Evolutionary conservation across 2,113 vertebrate genomes (phyloP).

Genomic region (Phaethornis superciliosus): DNA sequence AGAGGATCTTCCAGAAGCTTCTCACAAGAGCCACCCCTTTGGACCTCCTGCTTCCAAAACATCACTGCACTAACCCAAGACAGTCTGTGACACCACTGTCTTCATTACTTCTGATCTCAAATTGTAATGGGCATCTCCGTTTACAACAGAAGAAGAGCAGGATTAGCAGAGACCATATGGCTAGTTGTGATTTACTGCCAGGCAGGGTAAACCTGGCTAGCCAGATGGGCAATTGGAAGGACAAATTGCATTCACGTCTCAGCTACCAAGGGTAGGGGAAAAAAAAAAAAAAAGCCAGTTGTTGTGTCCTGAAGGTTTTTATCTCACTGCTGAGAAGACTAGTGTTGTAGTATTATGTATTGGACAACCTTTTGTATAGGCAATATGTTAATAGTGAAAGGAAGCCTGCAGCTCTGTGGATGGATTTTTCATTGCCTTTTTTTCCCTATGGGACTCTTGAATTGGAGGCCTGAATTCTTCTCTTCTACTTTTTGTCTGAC

Average conservation of each 20-base stretch:
- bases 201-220: background rate
- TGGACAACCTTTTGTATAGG: background rate
- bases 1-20: too few relatives aligned
- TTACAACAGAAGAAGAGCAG: background rate
- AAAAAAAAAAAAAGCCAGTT: background rate
- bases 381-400: background rate
- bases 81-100: background rate
- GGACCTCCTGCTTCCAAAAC: too few relatives aligned
- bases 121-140: fast-evolving
- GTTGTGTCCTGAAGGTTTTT: background rate
- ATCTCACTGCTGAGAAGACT: background rate
- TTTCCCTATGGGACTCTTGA: background rate
- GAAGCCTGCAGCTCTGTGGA: background rate
- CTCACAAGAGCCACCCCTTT: too few relatives aligned
- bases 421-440: background rate
- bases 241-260: background rate
- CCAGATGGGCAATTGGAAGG: background rate
- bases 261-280: background rate
- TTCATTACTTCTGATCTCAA: background rate
- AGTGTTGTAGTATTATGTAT: background rate
- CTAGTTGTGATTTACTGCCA: background rate
- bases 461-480: background rate
- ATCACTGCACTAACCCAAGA: too few relatives aligned
- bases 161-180: background rate
- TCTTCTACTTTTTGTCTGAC: background rate